Evolutionary conservation across 2,797 vertebrate genomes (phyloP), one percentile per base, ranked within the genome.

Genomic region (Carcharodon carcharias): DNA sequence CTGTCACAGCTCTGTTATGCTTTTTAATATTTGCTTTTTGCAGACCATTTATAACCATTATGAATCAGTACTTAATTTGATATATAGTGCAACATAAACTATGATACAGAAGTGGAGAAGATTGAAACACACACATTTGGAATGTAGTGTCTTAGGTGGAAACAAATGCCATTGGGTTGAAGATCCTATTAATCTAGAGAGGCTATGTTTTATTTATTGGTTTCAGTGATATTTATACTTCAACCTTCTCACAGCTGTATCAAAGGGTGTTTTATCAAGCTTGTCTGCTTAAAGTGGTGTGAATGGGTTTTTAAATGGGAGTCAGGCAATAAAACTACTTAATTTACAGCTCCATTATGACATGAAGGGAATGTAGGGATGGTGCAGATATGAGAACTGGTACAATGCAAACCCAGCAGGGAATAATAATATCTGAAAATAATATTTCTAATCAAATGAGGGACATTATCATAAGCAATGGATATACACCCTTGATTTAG

Each of bases 171-270:
- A 50, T 96, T 71, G 96, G 96, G 5, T 96, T 95, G 94, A 97
- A 97, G 96, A 96, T 97, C 96, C 56, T 97, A 95, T 97, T 97
- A 96, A 97, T 97, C 97, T 97, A 12, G 54, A 92, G 96, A 71
- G 21, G 96, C 96, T 96, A 96, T 96, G 58, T 96, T 97, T 97
- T 96, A 97, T 97, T 97, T 97, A 96, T 97, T 96, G 97, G 96
- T 96, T 96, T 96, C 89, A 96, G 35, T 97, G 96, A 96, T 97
- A 97, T 97, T 97, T 98, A 97, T 96, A 97, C 97, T 97, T 97
- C 63, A 97, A 96, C 31, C 96, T 93, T 96, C 91, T 95, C 89
- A 96, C 97, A 80, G 63, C 97, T 97, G 56, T 91, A 96, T 97
- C 94, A 96, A 85, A 96, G 96, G 14, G 96, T 95, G 69, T 95